These are phyloP conservation scores for Stegastes partitus DNA, from an alignment of 2,113 vertebrate genomes.

Conservation along the genomic window DNA sequence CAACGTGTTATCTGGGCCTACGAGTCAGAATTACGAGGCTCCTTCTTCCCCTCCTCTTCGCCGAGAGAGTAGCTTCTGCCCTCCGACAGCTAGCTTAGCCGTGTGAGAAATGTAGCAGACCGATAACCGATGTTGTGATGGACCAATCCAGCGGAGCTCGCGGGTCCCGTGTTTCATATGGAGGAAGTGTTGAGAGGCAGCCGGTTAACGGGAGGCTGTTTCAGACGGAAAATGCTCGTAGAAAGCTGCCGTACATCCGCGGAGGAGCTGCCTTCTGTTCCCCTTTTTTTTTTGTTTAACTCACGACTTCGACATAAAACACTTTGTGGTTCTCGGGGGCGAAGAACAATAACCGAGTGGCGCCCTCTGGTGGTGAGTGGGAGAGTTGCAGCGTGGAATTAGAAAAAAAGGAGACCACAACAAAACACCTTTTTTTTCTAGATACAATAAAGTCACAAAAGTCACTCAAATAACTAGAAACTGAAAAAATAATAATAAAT, in stretches of 20 bases:
- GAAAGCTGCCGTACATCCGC: not conserved
- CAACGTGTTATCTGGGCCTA: not conserved
- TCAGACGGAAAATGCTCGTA: not conserved
- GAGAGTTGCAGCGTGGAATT: not conserved
- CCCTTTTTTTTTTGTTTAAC: constrained; percentile 12
- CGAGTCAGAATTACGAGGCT: not conserved
- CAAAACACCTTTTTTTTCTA: not conserved
- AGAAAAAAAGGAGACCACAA: too few species aligned
- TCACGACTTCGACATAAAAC: constrained; percentile 32
- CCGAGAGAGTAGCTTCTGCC: constrained; percentile 11
- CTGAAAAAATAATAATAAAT: too few species aligned
- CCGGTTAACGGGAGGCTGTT: not conserved
- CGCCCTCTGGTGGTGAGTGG: constrained; percentile 6
- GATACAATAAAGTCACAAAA: too few species aligned
- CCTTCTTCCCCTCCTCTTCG: constrained; percentile 13
- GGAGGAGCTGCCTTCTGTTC: not conserved
- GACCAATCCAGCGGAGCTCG: constrained; percentile 59
- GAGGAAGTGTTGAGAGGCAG: constrained; percentile 10
- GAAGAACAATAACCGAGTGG: not conserved
- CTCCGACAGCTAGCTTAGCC: constrained; percentile 46
- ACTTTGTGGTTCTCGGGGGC: constrained; percentile 5
- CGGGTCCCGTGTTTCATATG: constrained; percentile 32
- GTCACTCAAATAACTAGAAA: too few species aligned
- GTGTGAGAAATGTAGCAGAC: constrained; percentile 15
- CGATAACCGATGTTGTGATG: constrained; percentile 37